These are phyloP conservation scores for Morus bassanus DNA, from an alignment of 2,797 vertebrate genomes.

Conservation along the genomic window DNA sequence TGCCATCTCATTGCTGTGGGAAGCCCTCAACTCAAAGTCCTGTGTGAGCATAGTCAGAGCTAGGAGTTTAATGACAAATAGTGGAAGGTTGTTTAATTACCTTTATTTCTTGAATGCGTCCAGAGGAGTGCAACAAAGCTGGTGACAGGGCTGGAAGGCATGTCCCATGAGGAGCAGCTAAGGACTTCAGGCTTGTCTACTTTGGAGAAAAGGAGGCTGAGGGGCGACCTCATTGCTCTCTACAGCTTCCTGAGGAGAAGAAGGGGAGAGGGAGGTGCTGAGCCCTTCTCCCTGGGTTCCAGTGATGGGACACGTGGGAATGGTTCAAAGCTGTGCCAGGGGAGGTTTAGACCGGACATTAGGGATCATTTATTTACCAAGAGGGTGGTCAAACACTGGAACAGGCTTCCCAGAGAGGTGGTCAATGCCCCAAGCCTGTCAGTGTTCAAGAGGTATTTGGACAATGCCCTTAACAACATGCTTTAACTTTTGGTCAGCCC, in stretches of 20 bases:
- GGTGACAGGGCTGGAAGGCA: background rate
- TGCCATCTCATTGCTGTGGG: background rate
- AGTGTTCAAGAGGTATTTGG: background rate
- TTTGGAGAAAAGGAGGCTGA: background rate
- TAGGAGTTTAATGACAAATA: background rate
- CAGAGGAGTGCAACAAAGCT: background rate
- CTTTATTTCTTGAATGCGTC: background rate
- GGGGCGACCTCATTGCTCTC: background rate
- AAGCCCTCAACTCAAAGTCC: background rate
- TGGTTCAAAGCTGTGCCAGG: background rate
- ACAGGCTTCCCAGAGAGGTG: background rate
- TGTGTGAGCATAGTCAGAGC: background rate
- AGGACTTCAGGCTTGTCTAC: background rate
- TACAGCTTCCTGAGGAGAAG: background rate
- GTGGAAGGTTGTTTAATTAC: background rate
- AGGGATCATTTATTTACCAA: background rate
- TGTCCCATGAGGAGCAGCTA: background rate
- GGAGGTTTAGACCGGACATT: background rate
- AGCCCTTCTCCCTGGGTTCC: background rate
- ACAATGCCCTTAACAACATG: background rate
- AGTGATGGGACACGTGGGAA: fast-evolving
- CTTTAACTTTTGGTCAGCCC: background rate
- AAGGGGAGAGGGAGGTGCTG: background rate
- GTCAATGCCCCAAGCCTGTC: background rate
- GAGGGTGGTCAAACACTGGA: background rate